phyloP scores from a whole-genome alignment of 2,113 vertebrate species.

The Sapajus apella region DNA sequence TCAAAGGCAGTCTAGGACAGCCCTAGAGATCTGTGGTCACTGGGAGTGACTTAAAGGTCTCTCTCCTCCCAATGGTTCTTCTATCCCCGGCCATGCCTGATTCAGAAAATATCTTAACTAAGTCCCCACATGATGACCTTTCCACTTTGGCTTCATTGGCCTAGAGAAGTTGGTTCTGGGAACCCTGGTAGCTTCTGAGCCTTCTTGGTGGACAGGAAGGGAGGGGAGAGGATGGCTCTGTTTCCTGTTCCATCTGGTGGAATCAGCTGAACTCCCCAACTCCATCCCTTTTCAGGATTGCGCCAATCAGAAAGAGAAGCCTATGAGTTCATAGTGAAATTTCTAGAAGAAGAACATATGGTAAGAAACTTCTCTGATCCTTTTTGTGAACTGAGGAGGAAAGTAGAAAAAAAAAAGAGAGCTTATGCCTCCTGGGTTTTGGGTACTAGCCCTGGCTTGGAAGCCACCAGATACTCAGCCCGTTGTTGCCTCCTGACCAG shows the following conservation, averaged over 20 bases:
- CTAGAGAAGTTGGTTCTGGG: not conserved
- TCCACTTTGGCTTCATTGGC: not conserved
- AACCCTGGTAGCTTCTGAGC: not conserved
- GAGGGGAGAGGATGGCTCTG: accelerated
- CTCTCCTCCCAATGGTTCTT: not conserved
- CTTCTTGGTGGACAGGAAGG: not conserved
- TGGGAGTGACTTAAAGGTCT: not conserved
- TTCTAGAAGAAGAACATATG: not conserved
- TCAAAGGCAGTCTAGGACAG: not conserved
- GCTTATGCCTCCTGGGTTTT: not conserved
- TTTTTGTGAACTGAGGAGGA: not conserved
- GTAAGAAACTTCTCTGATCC: slow-evolving; percentile 33
- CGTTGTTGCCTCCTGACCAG: not conserved
- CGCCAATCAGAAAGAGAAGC: slow-evolving; percentile 65
- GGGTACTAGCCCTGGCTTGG: not conserved
- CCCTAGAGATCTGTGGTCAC: not conserved
- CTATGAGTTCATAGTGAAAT: slow-evolving; percentile 9
- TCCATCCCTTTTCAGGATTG: slow-evolving; percentile 18
- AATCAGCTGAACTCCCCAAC: not conserved
- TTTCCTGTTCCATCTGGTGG: not conserved
- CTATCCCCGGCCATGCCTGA: too few relatives aligned
- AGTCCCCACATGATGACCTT: accelerated
- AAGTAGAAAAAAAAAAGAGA: not conserved
- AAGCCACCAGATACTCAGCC: not conserved
- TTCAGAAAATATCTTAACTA: not conserved